These are phyloP conservation scores for Eulemur mongoz DNA, from an alignment of 2,797 vertebrate genomes.

Conservation along the genomic window DNA sequence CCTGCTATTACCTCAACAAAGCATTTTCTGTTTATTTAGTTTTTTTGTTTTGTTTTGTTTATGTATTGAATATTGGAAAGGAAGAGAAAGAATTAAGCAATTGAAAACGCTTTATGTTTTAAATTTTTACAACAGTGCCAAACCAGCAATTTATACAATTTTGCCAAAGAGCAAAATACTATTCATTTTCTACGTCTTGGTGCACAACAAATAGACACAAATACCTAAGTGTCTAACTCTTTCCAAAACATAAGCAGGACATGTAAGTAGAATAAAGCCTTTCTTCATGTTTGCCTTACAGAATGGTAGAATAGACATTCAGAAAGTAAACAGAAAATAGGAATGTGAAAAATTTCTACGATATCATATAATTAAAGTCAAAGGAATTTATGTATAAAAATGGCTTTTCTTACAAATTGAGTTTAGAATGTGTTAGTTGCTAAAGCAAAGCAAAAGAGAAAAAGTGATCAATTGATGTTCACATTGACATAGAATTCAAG, in stretches of 20 bases:
- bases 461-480: not conserved
- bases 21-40: not conserved
- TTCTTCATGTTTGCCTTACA: not conserved
- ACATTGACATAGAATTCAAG: not conserved
- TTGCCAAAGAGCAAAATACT: not conserved
- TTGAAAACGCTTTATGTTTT: slow-evolving; percentile 31
- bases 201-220: slow-evolving; percentile 16
- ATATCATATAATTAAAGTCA: not conserved
- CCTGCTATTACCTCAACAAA: not conserved
- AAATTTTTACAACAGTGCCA: not conserved
- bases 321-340: not conserved
- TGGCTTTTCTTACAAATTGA: not conserved
- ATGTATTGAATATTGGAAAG: not conserved
- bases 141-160: not conserved
- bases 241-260: not conserved
- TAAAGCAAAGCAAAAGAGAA: slow-evolving; percentile 2
- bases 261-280: not conserved
- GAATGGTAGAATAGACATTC: not conserved
- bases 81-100: slow-evolving; percentile 31
- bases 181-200: not conserved
- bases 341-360: not conserved
- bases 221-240: not conserved
- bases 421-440: not conserved
- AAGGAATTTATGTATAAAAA: not conserved
- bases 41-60: not conserved